Conservation (phyloP, 2,113 vertebrate genomes). For the Myotis yumanensis region DNA sequence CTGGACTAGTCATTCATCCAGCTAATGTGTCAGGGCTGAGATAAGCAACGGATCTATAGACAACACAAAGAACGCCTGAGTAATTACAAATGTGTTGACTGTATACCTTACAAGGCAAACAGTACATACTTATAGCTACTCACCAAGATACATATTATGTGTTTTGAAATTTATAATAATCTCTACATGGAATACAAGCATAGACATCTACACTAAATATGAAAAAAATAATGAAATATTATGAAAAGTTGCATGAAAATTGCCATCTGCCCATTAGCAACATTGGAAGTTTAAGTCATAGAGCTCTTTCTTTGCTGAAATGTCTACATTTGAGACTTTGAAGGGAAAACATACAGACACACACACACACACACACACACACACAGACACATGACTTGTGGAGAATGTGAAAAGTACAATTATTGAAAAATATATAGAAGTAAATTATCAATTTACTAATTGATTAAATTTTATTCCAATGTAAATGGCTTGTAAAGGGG, state of each 20-base stretch:
- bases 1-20: slow-evolving; percentile 13
- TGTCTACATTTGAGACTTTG: neutral
- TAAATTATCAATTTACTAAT: slow-evolving; percentile 55
- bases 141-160: neutral
- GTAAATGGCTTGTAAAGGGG: slow-evolving; percentile 51
- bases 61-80: neutral
- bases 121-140: neutral
- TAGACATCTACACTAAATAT: neutral
- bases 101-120: neutral
- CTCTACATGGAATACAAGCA: neutral
- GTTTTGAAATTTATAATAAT: slow-evolving; percentile 18
- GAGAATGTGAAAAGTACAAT: neutral
- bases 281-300: neutral
- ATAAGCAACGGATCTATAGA: slow-evolving; percentile 16
- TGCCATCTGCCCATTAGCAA: neutral
- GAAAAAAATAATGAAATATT: slow-evolving; percentile 35
- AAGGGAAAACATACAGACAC: neutral
- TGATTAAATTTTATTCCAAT: slow-evolving; percentile 39
- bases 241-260: slow-evolving; percentile 3
- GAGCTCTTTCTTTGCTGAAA: neutral
- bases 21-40: neutral
- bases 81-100: slow-evolving; percentile 6
- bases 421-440: slow-evolving; percentile 28
- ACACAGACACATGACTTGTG: neutral
- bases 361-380: neutral